phyloP scores from a whole-genome alignment of 2,888 invertebrate species.

The Oegoconia quadripuncta region DNA sequence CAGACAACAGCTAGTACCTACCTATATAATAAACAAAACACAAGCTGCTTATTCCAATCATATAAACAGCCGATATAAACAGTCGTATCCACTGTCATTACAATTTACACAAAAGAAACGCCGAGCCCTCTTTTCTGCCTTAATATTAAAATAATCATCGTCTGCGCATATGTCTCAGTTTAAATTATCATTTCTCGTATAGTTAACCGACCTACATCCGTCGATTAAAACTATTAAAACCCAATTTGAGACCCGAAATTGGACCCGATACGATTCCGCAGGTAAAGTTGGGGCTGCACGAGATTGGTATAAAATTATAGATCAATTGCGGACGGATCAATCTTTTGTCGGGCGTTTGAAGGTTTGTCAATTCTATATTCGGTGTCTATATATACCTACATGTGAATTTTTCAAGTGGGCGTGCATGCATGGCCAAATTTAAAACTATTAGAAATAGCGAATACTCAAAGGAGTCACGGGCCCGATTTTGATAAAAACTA shows the following conservation, averaged over 20 bases:
- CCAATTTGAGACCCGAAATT: conserved; percentile 49
- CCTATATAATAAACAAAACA: too few species aligned
- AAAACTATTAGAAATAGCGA: too few species aligned
- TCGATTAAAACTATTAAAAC: conserved; percentile 45
- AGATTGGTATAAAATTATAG: conserved; percentile 37
- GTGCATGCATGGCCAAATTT: too few species aligned
- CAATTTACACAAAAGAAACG: conserved; percentile 19
- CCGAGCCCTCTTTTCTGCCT: conserved; percentile 24
- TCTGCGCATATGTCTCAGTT: conserved; percentile 41
- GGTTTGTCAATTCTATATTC: too few species aligned
- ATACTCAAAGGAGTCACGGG: too few species aligned
- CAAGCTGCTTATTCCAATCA: too few species aligned
- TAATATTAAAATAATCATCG: conserved; percentile 51
- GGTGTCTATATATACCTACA: too few species aligned
- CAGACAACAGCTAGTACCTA: too few species aligned
- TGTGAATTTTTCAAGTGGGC: too few species aligned
- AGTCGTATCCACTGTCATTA: conserved; percentile 23
- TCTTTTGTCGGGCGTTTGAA: conserved; percentile 2
- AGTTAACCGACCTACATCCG: conserved; percentile 20
- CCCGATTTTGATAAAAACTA: too few species aligned
- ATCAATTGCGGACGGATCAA: conserved; percentile 8
- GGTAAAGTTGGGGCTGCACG: conserved; percentile 27
- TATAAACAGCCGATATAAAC: neutral
- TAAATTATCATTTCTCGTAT: conserved; percentile 41
- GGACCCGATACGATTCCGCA: conserved; percentile 22